These are phyloP conservation scores for Baccha elongata DNA, from an alignment of 2,888 invertebrate genomes.

Conservation along the genomic window DNA sequence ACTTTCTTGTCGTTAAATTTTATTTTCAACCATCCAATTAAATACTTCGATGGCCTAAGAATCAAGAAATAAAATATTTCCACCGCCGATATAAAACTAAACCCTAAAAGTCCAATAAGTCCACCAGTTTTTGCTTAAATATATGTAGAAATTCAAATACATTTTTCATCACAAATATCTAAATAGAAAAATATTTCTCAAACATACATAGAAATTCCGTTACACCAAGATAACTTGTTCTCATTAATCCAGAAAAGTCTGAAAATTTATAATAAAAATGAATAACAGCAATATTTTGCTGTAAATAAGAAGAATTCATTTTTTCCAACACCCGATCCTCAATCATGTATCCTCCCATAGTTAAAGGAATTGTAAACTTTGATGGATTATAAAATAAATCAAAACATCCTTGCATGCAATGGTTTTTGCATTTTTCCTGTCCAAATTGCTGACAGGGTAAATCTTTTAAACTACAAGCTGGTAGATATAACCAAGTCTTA, in stretches of 20 bases:
- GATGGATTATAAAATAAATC: conserved; percentile 11
- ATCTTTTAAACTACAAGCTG: conserved; percentile 87
- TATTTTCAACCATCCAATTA: background rate
- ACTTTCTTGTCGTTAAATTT: background rate
- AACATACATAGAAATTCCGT: background rate
- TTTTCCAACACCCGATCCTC: conserved; percentile 11
- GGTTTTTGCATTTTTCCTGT: background rate
- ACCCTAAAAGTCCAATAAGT: background rate
- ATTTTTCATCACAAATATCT: too few species aligned
- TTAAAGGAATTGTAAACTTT: background rate
- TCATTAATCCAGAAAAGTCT: background rate
- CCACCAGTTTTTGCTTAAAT: background rate
- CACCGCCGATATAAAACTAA: background rate
- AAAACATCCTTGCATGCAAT: conserved; percentile 7
- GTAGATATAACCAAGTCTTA: conserved; percentile 85
- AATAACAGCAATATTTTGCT: conserved; percentile 9
- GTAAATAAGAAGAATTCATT: background rate
- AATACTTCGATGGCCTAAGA: background rate
- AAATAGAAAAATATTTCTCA: too few species aligned
- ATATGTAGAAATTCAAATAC: too few species aligned
- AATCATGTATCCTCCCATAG: conserved; percentile 3
- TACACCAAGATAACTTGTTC: background rate
- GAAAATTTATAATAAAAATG: conserved; percentile 20
- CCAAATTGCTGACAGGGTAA: conserved; percentile 84
- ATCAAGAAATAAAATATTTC: conserved; percentile 3